Base-by-base conservation (phyloP, 2,888 invertebrate species). In the Elmis aenea region DNA sequence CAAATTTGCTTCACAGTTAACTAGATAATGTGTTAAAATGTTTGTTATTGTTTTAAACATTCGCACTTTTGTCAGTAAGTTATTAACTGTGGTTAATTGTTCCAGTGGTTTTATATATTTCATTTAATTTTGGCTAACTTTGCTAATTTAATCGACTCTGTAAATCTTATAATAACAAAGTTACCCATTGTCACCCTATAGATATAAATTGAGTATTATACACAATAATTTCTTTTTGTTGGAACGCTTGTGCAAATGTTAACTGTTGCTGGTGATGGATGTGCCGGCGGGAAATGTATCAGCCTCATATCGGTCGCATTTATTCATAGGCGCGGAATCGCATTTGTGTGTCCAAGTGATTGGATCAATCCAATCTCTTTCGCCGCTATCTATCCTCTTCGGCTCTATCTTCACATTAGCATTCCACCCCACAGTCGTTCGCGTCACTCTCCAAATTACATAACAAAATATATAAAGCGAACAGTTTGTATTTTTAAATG, bases 351-450 rank as follows among this genome's bases (percentile, higher is more conserved):
- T 56, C 58, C 55, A 55, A 56, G 54, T 55, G 60, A 58, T 59
- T 56, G 54, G 55, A 56, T 58, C 58, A 55, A 58, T 59, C 50
- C 57, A 56, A 59, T 58, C 59, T 54, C 52, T 46, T 50, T 45
- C 42, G 42, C 40, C 51, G 49, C 48, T 51, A 52, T 54, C 50
- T 51, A 40, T 43, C 32, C 41, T 39, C 45, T 44, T 42, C 42
- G 38, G 46, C 42, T 38, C 41, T 48, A 51, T 54, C 50, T 46
- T 41, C 44, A 35, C 46, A 56, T 56, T 54, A 56, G 52, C 51
- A 55, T 56, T 51, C 53, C 45, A 34, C 36, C 42, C 48, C 46
- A 42, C 44, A 41, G 16, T 34, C 33, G 20, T 33, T 27, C 38
- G 41, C 44, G 47, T 51, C 50, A 47, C 46, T 45, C 42, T 32